Conservation (phyloP, 2,113 vertebrate genomes). For the Clarias gariepinus region DNA sequence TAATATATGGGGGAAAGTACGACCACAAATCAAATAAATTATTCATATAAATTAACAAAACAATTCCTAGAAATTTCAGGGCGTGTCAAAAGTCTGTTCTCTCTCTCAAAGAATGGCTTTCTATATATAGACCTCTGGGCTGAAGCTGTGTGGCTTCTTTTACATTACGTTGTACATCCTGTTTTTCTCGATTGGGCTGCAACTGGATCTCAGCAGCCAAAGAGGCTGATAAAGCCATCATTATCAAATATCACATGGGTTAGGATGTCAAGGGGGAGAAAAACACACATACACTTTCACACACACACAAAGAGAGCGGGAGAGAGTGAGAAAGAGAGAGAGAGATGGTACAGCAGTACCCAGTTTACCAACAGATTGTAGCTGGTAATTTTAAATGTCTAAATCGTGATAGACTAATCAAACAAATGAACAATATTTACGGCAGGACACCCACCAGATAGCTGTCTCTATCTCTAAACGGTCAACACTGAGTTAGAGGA, state of each 20-base stretch:
- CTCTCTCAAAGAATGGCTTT: neutral
- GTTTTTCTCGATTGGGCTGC: slow-evolving; percentile 30
- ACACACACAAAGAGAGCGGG: slow-evolving; percentile 4
- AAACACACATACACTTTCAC: neutral
- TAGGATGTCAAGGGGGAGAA: slow-evolving; percentile 36
- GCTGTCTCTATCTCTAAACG: slow-evolving; percentile 27
- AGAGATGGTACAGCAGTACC: neutral
- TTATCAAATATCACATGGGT: slow-evolving; percentile 44
- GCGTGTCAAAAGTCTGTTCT: neutral
- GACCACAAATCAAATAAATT: neutral
- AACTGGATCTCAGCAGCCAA: slow-evolving; percentile 29
- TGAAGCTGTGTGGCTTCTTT: slow-evolving; percentile 34
- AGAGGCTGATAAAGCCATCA: slow-evolving; percentile 42
- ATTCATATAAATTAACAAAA: neutral
- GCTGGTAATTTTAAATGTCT: slow-evolving; percentile 34
- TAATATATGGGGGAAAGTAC: neutral
- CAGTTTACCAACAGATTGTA: slow-evolving; percentile 11
- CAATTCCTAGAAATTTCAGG: neutral
- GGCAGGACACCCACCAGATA: slow-evolving; percentile 23
- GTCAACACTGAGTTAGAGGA: slow-evolving; percentile 19
- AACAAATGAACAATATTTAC: slow-evolving; percentile 35
- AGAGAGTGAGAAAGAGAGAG: neutral
- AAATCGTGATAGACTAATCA: slow-evolving; percentile 36
- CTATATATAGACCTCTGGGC: slow-evolving; percentile 7
- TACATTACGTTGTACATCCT: slow-evolving; percentile 32